phyloP scores from a whole-genome alignment of 1,140 invertebrate genomes.

The Scaptomyza pallida region DNA sequence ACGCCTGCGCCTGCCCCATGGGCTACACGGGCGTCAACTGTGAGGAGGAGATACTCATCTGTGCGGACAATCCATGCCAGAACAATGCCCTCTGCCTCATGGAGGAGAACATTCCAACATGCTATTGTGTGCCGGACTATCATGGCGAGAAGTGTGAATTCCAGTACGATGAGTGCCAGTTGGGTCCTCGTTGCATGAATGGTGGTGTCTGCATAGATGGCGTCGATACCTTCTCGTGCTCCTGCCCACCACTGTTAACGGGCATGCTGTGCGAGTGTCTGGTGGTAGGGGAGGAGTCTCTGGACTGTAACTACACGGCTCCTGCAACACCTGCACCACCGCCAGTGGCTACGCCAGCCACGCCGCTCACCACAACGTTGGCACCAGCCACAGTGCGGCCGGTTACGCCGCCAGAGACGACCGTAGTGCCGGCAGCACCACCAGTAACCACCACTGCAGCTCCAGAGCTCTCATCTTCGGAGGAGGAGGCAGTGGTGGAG shows the following conservation, averaged over 20 bases:
- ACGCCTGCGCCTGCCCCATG: conserved; percentile 93
- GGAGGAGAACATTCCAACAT: conserved; percentile 89
- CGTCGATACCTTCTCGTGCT: conserved; percentile 92
- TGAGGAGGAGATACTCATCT: conserved; percentile 90
- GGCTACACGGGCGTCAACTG: conserved; percentile 94
- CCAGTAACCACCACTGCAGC: conserved; percentile 24
- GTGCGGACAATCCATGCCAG: conserved; percentile 90
- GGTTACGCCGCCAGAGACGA: conserved; percentile 63
- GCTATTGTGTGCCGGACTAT: conserved; percentile 95
- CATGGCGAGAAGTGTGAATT: conserved; percentile 94
- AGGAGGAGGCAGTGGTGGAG: conserved; percentile 55
- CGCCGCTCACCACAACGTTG: conserved; percentile 33
- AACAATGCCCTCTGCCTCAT: conserved; percentile 92
- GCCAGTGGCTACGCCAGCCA: conserved; percentile 38
- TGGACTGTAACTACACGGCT: conserved; percentile 86
- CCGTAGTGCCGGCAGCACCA: conserved; percentile 14
- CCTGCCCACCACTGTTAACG: conserved; percentile 90
- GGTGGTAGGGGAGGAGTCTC: conserved; percentile 85
- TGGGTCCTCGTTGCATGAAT: conserved; percentile 91
- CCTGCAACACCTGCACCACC: conserved; percentile 65
- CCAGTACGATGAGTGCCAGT: conserved; percentile 94
- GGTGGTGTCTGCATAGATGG: conserved; percentile 94
- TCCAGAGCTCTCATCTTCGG: background rate
- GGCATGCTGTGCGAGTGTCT: conserved; percentile 91
- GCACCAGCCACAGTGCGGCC: conserved; percentile 56